phyloP scores from a whole-genome alignment of 2,113 vertebrate genomes.

The Gulo gulo region DNA sequence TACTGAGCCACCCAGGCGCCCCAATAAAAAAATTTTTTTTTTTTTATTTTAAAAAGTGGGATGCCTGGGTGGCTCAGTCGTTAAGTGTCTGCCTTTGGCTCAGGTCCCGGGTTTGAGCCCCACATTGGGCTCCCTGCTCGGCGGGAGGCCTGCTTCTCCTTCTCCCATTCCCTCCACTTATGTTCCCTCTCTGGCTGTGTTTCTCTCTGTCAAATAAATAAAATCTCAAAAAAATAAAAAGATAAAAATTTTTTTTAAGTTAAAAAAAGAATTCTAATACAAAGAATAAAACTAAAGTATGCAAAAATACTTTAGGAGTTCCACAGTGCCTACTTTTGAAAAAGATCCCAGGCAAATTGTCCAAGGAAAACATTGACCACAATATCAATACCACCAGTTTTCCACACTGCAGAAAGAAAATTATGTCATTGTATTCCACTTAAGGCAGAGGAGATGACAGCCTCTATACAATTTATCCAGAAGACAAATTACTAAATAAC shows the following conservation, averaged over 20 bases:
- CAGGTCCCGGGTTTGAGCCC: too few species aligned
- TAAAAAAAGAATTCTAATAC: background rate
- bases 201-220: background rate
- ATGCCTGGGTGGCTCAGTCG: too few species aligned
- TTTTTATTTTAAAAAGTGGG: too few species aligned
- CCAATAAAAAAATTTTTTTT: too few species aligned
- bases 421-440: background rate
- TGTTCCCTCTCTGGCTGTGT: too few species aligned
- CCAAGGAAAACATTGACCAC: conserved; percentile 45
- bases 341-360: conserved; percentile 33
- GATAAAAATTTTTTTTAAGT: background rate
- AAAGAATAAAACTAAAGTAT: background rate
- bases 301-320: conserved; percentile 52
- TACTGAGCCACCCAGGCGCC: too few species aligned
- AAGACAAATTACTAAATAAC: conserved; percentile 67
- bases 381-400: conserved; percentile 31
- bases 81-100: too few species aligned
- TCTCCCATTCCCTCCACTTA: too few species aligned
- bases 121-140: too few species aligned
- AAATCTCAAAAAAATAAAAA: background rate
- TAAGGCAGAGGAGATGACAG: conserved; percentile 12
- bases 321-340: conserved; percentile 25
- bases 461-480: conserved; percentile 32
- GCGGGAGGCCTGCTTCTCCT: too few species aligned
- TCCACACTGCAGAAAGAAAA: conserved; percentile 1